Base-by-base conservation (phyloP, 1,140 invertebrate species). In the Coelopa frigida region DNA sequence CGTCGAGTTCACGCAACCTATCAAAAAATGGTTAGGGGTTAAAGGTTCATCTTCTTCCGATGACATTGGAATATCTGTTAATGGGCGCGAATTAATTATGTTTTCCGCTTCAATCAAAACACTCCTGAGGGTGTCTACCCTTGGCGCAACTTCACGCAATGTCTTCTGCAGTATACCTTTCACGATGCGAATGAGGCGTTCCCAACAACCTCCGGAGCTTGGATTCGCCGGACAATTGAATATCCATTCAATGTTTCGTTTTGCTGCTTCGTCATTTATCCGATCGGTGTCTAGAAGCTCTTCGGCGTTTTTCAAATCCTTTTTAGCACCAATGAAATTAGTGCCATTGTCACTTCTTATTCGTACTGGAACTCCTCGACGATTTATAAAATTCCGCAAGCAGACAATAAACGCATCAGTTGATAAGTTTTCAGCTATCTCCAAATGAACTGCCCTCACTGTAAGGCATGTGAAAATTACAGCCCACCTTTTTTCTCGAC, bases 381-480 rank as follows among this genome's bases (percentile, higher is more conserved):
- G 26, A 12, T 54, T 36, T 5, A 58, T 54, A 41, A 74, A 74
- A 15, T 68, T 50, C 15, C 52, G 31, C 10, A 72, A 54, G 10
- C 59, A 56, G 8, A 58, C 54, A 1, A 74, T 23, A 44, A 73
- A 73, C 4, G 57, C 56, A 14, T 71, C 62, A 0, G 62, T 59
- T 5, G 58, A 52, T 1, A 70, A 33, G 45, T 50, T 48, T 5
- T 56, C 53, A 2, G 60, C 54, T 0, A 59, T 14, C 37, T 71
- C 64, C 2, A 68, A 29, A 44, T 71, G 68, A 20, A 70, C 40
- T 0, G 66, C 68, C 11, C 56, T 54, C 0, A 54, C 67, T 0
- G 56, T 48, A 0, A 59, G 35, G 42, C 71, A 72, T 0, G 67
- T 60, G 40, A 72, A 72, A 10, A 71, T 8, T 6, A 57, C 56